phyloP scores from a whole-genome alignment of 2,113 vertebrate genomes.

The Bubo blakistoni region DNA sequence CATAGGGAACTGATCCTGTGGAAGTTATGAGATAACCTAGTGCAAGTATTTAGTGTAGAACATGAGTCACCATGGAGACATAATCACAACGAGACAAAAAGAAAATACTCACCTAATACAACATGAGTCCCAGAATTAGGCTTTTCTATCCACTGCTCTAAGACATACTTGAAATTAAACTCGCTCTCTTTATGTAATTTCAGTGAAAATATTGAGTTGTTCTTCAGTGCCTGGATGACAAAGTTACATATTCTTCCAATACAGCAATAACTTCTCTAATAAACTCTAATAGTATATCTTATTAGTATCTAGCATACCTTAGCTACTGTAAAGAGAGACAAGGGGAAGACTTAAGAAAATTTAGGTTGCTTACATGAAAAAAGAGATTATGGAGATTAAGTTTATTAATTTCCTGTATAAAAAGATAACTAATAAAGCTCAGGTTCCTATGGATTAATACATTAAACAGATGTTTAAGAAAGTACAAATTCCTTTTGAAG shows the following conservation, averaged over 20 bases:
- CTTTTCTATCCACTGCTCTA: constrained; percentile 83
- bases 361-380: not conserved
- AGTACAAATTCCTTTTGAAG: not conserved
- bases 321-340: not conserved
- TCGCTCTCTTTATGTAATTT: constrained; percentile 75
- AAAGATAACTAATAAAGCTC: not conserved
- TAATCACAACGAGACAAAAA: not conserved
- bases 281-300: not conserved
- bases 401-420: not conserved
- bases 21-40: not conserved
- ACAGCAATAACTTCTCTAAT: not conserved
- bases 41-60: not conserved
- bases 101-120: constrained; percentile 79
- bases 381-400: not conserved
- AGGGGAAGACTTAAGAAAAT: not conserved
- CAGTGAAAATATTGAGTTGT: constrained; percentile 79
- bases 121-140: constrained; percentile 71
- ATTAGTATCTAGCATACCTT: not conserved
- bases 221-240: constrained; percentile 66
- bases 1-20: no score
- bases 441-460: not conserved
- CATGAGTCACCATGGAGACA: not conserved
- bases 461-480: not conserved
- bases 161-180: constrained; percentile 67
- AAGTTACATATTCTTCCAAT: not conserved